Base-by-base conservation (phyloP, 1,140 invertebrate species). In the Hydropsyche tenuis region DNA sequence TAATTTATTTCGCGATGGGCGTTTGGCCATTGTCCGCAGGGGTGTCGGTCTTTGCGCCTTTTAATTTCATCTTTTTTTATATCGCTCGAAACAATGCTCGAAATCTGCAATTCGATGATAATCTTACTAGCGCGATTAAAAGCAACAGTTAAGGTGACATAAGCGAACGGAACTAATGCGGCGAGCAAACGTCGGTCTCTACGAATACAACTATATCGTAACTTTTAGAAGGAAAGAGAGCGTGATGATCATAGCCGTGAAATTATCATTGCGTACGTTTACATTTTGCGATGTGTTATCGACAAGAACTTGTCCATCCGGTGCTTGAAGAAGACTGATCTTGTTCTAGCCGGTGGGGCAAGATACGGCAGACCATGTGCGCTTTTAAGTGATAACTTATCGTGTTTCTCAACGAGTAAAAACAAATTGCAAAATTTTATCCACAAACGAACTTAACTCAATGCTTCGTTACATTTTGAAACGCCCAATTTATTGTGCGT, bases 241-340 rank as follows among this genome's bases (percentile, higher is more conserved):
- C 65, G 43, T 48, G 46, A 51, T 51, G 45, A 51, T 46, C 65
- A 51, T 18, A 48, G 12, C 43, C 65, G 37, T 68, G 65, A 68
- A 68, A 68, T 48, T 14, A 51, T 51, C 22, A 43, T 65, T 65
- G 63, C 30, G 30, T 43, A 43, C 23, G n/a, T 65, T 63, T 63
- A 63, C 27, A 27, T 63, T 53, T 20, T 1, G 48, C 48, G 48
- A 18, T 53, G 20, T 53, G 16, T 48, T 18, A 48, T 48, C 46
- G 46, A 18, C 46, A 20, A 53, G n/a, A 20, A 53, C 20, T 53
- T 20, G 48, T 53, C 20, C 48, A 18, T 53, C 48, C 48, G 48
- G 48, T 18, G 48, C 18, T 37, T 37, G 30, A 37, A 37, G 30
- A 37, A 37, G 30, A 37, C 30, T 9, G 30, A 37, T 37, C 30